Evolutionary conservation across 1,140 invertebrate species (phyloP).

Genomic region (Macrotrachela quadricornifera): DNA sequence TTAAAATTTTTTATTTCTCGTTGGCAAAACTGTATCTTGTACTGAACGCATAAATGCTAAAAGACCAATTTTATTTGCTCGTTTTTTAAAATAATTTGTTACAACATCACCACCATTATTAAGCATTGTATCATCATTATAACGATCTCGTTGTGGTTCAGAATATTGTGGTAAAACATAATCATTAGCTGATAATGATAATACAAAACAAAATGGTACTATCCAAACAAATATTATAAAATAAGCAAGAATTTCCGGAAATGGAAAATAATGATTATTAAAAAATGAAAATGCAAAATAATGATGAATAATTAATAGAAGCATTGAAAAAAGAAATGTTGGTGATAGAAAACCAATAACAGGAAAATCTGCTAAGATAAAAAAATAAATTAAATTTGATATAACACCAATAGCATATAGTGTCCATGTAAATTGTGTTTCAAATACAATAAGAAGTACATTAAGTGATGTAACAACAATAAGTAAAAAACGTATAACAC

Average conservation of each 20-base stretch:
- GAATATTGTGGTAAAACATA: constrained; percentile 44
- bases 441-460: constrained; percentile 49
- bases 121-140: too few species aligned
- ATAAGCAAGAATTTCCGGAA: constrained; percentile 59
- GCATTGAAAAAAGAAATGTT: constrained; percentile 44
- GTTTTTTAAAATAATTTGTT: constrained; percentile 55
- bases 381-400: constrained; percentile 43
- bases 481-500: constrained; percentile 40
- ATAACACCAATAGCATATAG: constrained; percentile 45
- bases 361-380: constrained; percentile 53
- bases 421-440: constrained; percentile 43
- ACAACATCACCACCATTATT: constrained; percentile 48
- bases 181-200: constrained; percentile 64
- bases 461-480: constrained; percentile 46
- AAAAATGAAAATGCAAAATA: constrained; percentile 60
- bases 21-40: constrained; percentile 54
- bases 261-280: constrained; percentile 43
- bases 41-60: constrained; percentile 56
- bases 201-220: constrained; percentile 60
- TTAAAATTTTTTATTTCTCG: constrained; percentile 53
- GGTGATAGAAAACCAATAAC: constrained; percentile 49
- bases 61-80: constrained; percentile 52
- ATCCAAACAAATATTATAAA: constrained; percentile 66
- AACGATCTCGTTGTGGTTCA: constrained; percentile 1
- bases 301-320: constrained; percentile 50